A percentile compares a stretch with the other conserved stretches of the same genome.
Evolutionary conservation across 2,888 invertebrate genomes (phyloP).

Genomic region (Serripes groenlandicus): DNA sequence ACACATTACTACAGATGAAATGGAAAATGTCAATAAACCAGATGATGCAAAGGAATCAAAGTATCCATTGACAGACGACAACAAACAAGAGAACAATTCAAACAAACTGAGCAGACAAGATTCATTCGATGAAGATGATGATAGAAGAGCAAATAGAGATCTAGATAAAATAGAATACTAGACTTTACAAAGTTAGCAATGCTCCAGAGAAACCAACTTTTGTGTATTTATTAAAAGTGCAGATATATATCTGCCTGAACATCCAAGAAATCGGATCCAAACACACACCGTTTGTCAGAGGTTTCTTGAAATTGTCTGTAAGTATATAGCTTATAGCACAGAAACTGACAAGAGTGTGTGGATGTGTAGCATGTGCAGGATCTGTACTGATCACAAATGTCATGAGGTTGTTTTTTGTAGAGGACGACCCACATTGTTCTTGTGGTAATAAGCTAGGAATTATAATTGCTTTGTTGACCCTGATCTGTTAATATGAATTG

Average conservation of each 20-base stretch:
- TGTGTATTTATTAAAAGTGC: background rate
- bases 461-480: no score
- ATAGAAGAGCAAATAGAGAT: conserved; percentile 64
- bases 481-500: no score
- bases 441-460: no score
- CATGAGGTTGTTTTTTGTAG: no score
- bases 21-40: background rate
- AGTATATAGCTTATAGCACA: background rate
- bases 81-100: conserved; percentile 14
- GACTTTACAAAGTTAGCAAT: background rate
- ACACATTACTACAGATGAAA: background rate
- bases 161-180: conserved; percentile 69
- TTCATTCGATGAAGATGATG: conserved; percentile 58
- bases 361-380: no score
- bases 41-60: conserved; percentile 18
- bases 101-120: conserved; percentile 44
- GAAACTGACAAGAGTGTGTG: background rate
- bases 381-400: no score
- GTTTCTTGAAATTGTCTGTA: background rate
- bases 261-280: no score
- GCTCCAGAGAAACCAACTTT: background rate
- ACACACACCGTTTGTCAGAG: background rate
- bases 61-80: conserved; percentile 10
- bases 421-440: no score
- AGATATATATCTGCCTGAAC: no score